Evolutionary conservation across 2,113 vertebrate species (phyloP), one percentile per base, ranked within the genome.

Genomic region (Tautogolabrus adspersus): DNA sequence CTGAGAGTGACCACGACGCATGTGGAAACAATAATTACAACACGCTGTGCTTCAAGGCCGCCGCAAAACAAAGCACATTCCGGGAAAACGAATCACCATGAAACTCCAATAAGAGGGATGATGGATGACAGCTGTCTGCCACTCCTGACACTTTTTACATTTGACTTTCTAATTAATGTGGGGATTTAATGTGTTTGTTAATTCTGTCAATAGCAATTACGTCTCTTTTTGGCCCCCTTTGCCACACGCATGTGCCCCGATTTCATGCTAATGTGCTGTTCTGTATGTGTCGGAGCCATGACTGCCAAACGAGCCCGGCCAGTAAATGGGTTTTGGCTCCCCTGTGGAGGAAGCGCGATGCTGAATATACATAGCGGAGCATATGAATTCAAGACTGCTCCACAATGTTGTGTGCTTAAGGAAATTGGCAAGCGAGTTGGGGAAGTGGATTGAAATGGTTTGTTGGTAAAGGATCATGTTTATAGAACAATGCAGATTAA

Each of bases 121-220:
- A 93, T 92, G 91, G 93, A 93, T 86, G 87, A 92, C 86, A 89
- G 87, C 87, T 90, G 88, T 88, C 87, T 73, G 74, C 78, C 84
- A 85, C 88, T 82, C 82, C 66, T 87, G 89, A 85, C 86, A 82
- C 75, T 87, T 93, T 92, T 88, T 91, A 90, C 86, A 92, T 94
- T 90, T 91, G 91, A 91, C 90, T 93, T 93, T 94, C 74, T 92
- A 93, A 94, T 94, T 92, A 93, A 93, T 91, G 91, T 83, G 67
- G 87, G 89, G 91, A 92, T 92, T 94, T 93, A 91, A 92, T 88
- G 91, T 92, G 93, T 94, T 94, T 93, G 94, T 93, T 94, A 92
- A 94, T 93, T 94, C 91, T 93, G 93, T 95, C 93, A 94, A 93
- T 94, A 93, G 89, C 91, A 93, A 93, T 94, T 90, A 93, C 77